These are phyloP conservation scores for Platysteira castanea DNA, from an alignment of 2,113 vertebrate genomes.

Conservation along the genomic window DNA sequence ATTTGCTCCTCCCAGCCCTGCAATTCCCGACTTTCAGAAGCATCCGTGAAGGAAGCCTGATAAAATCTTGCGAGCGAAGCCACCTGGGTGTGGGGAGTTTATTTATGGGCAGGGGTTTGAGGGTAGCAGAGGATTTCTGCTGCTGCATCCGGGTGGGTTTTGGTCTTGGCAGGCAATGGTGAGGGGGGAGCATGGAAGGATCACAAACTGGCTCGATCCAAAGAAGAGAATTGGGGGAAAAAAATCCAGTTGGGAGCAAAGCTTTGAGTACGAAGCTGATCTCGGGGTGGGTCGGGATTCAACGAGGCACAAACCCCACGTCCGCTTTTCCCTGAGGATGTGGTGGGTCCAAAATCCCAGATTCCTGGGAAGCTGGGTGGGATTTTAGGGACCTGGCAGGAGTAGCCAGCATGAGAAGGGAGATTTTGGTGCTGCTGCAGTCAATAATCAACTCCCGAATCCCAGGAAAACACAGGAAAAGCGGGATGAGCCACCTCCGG, in stretches of 20 bases:
- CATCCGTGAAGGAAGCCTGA: background rate
- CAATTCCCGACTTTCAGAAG: background rate
- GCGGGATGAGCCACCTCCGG: accelerated
- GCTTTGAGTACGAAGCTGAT: background rate
- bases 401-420: accelerated
- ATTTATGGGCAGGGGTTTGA: background rate
- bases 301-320: background rate
- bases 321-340: background rate
- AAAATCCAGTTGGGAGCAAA: background rate
- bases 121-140: background rate
- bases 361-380: background rate
- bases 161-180: background rate
- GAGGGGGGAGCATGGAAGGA: background rate
- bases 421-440: background rate
- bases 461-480: background rate
- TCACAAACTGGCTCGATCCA: background rate
- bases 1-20: background rate
- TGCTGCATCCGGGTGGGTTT: background rate
- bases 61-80: background rate
- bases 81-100: background rate
- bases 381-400: background rate
- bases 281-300: background rate
- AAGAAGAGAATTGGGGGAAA: background rate
- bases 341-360: accelerated
- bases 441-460: background rate